Conservation (phyloP, 2,113 vertebrate species). For the Pterocles orientalis region DNA sequence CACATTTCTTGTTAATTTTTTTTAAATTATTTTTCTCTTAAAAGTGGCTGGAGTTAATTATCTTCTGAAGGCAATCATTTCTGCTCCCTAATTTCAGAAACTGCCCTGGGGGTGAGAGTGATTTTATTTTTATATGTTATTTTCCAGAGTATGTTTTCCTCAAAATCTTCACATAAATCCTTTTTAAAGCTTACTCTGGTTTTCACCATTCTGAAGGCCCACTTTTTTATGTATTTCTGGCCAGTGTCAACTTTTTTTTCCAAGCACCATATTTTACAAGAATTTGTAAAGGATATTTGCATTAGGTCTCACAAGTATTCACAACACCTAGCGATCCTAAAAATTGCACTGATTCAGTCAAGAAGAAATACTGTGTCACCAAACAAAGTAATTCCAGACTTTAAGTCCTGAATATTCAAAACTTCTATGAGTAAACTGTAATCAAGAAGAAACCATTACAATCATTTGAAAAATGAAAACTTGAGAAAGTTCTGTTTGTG, state of each 20-base stretch:
- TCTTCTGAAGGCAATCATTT: not conserved
- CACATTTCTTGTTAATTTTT: not conserved
- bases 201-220: not conserved
- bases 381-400: not conserved
- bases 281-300: not conserved
- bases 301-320: not conserved
- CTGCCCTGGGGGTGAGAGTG: not conserved
- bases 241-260: not conserved
- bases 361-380: not conserved
- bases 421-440: not conserved
- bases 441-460: not conserved
- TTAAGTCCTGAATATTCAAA: slow-evolving; percentile 5
- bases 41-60: not conserved
- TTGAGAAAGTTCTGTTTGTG: slow-evolving; percentile 43
- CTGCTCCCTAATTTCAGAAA: not conserved
- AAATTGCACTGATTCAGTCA: not conserved
- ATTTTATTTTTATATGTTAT: not conserved
- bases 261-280: not conserved
- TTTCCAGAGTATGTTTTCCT: not conserved
- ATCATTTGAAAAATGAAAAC: slow-evolving; percentile 25
- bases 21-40: not conserved
- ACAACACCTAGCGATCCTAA: not conserved
- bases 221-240: not conserved
- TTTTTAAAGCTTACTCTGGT: not conserved
- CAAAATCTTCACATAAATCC: not conserved